Base-by-base conservation (phyloP, 2,888 invertebrate genomes). In the Ochlodes sylvanus region DNA sequence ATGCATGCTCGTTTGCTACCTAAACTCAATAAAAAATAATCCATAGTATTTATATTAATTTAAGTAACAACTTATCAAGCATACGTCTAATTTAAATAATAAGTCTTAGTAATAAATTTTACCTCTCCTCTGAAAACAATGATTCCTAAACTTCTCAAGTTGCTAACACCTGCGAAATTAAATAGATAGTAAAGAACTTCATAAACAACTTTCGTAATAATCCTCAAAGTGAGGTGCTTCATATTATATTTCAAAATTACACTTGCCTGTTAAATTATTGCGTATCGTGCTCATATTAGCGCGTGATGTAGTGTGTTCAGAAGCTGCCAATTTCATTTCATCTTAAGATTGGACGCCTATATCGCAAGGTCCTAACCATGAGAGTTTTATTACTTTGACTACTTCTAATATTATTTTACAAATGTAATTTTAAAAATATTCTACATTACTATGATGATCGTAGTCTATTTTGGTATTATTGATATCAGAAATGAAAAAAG, bases 171-270 rank as follows among this genome's bases (percentile, higher is more conserved):
- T 38, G 12, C 9, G 12, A 38, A 10, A 38, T 38, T 38, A 38
- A 10, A 38, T 38, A 58, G 10, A 41, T 19, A 7, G 17, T 38
- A 41, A 58, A 17, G 17, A 38, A 52, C 21, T 63, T 15, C 62
- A 10, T 15, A 42, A n/a, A 55, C n/a, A 21, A 50, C 38, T 21
- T n/a, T 63, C 63, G 21, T 21, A 56, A 44, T 55, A 42, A 63
- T 47, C 17, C 44, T 19, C 47, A 21, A 34, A 41, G 12, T 38
- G 38, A 38, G 38, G 38, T 47, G 64, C 47, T 54, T 34, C 34
- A 19, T 56, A 56, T 64, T 64, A 12, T 64, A 64, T 64, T 64
- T 56, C 50, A 50, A 65, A 65, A 65, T 65, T 47, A 65, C 57
- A 50, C 55, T 56, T 57, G 32, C 57, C 57, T 21, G 41, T 55